Conservation (phyloP, 1,140 invertebrate genomes). For the Eupristina koningsbergeri region DNA sequence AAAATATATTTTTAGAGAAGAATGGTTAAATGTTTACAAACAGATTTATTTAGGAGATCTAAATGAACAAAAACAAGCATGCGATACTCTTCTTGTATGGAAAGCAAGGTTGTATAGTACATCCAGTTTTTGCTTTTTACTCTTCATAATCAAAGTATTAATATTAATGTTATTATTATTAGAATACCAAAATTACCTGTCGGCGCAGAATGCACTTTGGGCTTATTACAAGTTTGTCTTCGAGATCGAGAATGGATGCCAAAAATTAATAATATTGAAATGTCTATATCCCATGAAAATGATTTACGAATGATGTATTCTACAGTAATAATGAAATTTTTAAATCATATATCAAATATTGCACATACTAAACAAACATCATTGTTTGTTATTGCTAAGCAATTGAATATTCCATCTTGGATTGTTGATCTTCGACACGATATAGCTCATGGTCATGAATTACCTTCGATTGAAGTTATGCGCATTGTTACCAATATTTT, state of each 20-base stretch:
- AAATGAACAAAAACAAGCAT: conserved; percentile 69
- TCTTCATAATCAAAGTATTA: neutral
- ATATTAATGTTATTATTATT: conserved; percentile 10
- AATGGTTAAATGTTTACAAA: conserved; percentile 76
- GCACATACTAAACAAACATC: conserved; percentile 73
- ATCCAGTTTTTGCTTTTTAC: neutral
- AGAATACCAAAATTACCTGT: conserved; percentile 78
- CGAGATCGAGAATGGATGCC: conserved; percentile 67
- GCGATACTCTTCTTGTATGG: conserved; percentile 76
- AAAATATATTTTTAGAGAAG: conserved; percentile 65
- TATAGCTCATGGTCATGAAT: conserved; percentile 76
- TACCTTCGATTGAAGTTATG: conserved; percentile 75
- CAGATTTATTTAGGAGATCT: conserved; percentile 73
- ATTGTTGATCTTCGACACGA: conserved; percentile 79
- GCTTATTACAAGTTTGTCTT: conserved; percentile 76
- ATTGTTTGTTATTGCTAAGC: conserved; percentile 75
- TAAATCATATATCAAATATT: conserved; percentile 77
- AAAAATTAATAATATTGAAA: conserved; percentile 59
- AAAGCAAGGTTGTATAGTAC: conserved; percentile 70
- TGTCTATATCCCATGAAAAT: conserved; percentile 68
- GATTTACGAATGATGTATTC: conserved; percentile 76
- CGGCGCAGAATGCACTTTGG: conserved; percentile 79
- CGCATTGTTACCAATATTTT: conserved; percentile 74
- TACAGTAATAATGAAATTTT: conserved; percentile 77
- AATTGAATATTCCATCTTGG: conserved; percentile 78